Evolutionary conservation across 1,140 invertebrate species (phyloP).

Genomic region (Lordiphosa collinella): DNA sequence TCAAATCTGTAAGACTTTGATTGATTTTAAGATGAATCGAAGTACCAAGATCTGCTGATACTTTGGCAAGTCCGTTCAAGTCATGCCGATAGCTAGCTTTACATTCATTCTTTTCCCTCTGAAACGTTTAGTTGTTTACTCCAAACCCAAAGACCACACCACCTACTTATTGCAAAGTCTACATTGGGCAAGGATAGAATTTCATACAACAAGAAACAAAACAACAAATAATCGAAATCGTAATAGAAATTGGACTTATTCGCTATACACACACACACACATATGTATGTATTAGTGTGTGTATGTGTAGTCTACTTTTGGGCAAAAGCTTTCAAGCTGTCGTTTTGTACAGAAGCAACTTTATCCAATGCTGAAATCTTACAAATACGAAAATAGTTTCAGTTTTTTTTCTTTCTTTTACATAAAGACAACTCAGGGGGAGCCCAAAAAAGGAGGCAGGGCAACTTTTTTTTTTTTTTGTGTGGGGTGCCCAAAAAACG

Average conservation of each 20-base stretch:
- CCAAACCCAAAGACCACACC: too few relatives aligned
- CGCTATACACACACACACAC: conserved; percentile 9
- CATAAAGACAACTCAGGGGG: conserved; percentile 5
- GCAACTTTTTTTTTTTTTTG: conserved; percentile 8
- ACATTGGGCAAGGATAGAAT: too few relatives aligned
- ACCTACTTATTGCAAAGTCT: too few relatives aligned
- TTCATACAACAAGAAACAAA: conserved; percentile 25
- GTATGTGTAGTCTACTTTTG: conserved; percentile 34
- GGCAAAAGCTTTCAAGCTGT: conserved; percentile 43
- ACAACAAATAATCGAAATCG: conserved; percentile 57
- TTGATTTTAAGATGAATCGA: too few relatives aligned
- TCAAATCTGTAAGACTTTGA: too few relatives aligned
- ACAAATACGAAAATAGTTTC: conserved; percentile 66
- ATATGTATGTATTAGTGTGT: not conserved
- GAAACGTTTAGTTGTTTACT: too few relatives aligned
- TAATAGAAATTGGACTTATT: conserved; percentile 62
- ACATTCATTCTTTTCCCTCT: too few relatives aligned
- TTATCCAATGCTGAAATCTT: conserved; percentile 63
- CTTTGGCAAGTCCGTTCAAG: too few relatives aligned
- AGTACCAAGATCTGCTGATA: too few relatives aligned
- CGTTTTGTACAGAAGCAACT: conserved; percentile 24
- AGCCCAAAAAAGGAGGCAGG: conserved; percentile 10
- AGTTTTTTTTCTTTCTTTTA: conserved; percentile 10
- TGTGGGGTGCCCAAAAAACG: conserved; percentile 16
- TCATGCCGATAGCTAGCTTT: too few relatives aligned